These are phyloP conservation scores for Eudyptes chrysolophus DNA, from an alignment of 2,113 vertebrate genomes.

Conservation along the genomic window DNA sequence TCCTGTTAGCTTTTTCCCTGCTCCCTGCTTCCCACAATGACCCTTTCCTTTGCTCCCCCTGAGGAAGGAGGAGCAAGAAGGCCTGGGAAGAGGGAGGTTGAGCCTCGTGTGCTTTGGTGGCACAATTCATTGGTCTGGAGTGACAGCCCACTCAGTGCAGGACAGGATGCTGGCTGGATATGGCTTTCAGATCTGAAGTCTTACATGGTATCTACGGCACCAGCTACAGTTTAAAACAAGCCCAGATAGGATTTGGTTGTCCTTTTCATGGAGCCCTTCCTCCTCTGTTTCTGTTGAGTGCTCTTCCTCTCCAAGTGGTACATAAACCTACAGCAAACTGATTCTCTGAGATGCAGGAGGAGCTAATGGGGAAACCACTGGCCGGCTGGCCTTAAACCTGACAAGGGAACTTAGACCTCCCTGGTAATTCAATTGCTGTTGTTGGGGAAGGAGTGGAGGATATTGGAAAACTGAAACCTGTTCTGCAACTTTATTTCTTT, in stretches of 20 bases:
- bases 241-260: background rate
- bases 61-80: background rate
- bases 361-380: background rate
- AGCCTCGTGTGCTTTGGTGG: background rate
- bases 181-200: background rate
- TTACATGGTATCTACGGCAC: background rate
- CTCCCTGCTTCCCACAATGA: background rate
- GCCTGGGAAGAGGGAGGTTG: background rate
- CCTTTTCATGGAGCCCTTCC: background rate
- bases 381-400: background rate
- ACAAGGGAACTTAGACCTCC: background rate
- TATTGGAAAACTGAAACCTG: background rate
- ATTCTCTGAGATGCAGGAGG: background rate
- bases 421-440: background rate
- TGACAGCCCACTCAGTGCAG: accelerated
- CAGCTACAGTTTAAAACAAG: background rate
- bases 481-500: background rate
- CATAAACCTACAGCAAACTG: background rate
- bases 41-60: background rate
- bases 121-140: background rate
- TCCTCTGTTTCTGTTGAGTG: background rate
- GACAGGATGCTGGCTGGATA: background rate
- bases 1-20: background rate
- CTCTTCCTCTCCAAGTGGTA: background rate
- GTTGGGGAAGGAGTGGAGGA: background rate